Evolutionary conservation across 2,797 vertebrate genomes (phyloP).

Genomic region (Chelon auratus): DNA sequence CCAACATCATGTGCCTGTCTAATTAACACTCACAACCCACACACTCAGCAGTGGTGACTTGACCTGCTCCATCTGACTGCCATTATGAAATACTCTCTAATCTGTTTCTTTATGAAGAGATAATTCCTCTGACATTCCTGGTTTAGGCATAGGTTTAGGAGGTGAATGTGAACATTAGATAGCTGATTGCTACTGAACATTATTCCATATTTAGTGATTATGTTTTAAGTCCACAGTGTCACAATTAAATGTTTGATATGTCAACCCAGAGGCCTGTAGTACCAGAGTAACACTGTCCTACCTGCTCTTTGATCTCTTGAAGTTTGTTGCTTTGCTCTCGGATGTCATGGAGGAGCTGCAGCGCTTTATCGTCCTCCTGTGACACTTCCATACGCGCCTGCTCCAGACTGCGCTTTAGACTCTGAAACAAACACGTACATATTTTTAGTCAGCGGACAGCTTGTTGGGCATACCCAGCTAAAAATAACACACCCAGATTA

Average conservation of each 20-base stretch:
- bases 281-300: slow-evolving; percentile 61
- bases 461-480: not conserved
- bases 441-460: not conserved
- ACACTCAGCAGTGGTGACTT: slow-evolving; percentile 27
- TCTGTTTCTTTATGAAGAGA: slow-evolving; percentile 7
- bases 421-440: slow-evolving; percentile 82
- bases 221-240: not conserved
- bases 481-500: not conserved
- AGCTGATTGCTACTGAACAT: not conserved
- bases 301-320: slow-evolving; percentile 99
- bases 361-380: slow-evolving; percentile 98
- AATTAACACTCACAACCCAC: slow-evolving; percentile 55
- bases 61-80: slow-evolving; percentile 33
- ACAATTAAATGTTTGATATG: not conserved
- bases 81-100: slow-evolving; percentile 8
- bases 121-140: not conserved
- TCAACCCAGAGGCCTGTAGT: not conserved
- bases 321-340: slow-evolving; percentile 98
- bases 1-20: slow-evolving; percentile 33
- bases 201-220: not conserved
- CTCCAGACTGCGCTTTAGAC: slow-evolving; percentile 98
- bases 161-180: not conserved
- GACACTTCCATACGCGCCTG: slow-evolving; percentile 98
- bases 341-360: slow-evolving; percentile 98
- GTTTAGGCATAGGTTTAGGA: not conserved